Percentiles rank a stretch among this genome's conserved stretches.
Evolutionary conservation across 2,888 invertebrate genomes (phyloP).

Genomic region (Amitus sp.): DNA sequence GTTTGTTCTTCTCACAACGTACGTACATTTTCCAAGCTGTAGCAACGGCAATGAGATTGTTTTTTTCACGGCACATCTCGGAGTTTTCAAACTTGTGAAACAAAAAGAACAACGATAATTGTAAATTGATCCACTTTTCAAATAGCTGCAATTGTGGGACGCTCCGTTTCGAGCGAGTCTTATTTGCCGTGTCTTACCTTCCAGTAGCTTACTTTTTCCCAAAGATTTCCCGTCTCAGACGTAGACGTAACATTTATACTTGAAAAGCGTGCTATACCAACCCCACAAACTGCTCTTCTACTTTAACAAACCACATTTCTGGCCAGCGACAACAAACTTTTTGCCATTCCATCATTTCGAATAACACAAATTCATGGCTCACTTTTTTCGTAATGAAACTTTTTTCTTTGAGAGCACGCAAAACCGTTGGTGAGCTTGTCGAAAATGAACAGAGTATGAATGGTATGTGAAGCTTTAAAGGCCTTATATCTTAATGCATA

Average conservation of each 20-base stretch:
- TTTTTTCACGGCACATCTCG: slow-evolving; percentile 34
- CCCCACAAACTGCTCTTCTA: slow-evolving; percentile 17
- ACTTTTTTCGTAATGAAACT: neutral
- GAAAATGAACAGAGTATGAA: neutral
- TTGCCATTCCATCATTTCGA: neutral
- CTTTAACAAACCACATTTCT: neutral
- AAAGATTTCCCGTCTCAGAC: slow-evolving; percentile 31
- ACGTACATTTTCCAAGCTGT: no score
- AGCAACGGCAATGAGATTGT: no score
- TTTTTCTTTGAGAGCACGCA: neutral
- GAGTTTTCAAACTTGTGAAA: slow-evolving; percentile 39
- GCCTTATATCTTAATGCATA: neutral
- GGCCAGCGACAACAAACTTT: neutral
- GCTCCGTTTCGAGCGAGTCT: slow-evolving; percentile 38
- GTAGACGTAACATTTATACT: slow-evolving; percentile 37
- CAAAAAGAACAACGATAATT: slow-evolving; percentile 48
- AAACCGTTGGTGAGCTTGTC: neutral
- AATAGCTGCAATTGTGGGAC: slow-evolving; percentile 34
- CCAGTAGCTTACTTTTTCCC: slow-evolving; percentile 21
- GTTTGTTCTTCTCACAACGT: no score
- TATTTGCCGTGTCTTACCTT: slow-evolving; percentile 38
- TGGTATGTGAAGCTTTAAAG: neutral
- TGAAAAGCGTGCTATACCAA: slow-evolving; percentile 18
- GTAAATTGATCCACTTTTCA: slow-evolving; percentile 45
- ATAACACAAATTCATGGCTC: neutral